Evolutionary conservation across 2,888 invertebrate species (phyloP).

Genomic region (Synergus umbraculus): DNA sequence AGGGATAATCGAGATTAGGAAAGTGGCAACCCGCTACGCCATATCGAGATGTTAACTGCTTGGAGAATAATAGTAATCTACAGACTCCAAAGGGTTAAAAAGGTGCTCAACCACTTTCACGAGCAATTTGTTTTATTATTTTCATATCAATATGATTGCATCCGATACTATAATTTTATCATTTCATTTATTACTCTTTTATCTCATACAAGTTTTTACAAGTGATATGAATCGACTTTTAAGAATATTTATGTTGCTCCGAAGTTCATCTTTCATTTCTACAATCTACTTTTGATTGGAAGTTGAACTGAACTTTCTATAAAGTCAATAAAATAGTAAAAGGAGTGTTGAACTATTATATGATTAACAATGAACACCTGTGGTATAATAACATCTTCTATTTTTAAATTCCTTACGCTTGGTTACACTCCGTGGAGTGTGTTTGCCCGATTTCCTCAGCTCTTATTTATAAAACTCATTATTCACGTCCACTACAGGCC

Average conservation of each 20-base stretch:
- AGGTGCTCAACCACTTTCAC: constrained; percentile 13
- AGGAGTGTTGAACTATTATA: not conserved
- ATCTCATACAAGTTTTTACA: not conserved
- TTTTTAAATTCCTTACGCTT: constrained; percentile 12
- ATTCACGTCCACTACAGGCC: constrained; percentile 1
- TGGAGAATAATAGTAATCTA: constrained; percentile 22
- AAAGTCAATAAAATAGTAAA: not conserved
- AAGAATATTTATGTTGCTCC: not conserved
- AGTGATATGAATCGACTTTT: too few relatives aligned
- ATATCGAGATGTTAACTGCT: constrained; percentile 31
- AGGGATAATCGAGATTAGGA: constrained; percentile 40
- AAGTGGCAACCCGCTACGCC: constrained; percentile 17
- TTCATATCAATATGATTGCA: not conserved
- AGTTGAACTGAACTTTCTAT: not conserved
- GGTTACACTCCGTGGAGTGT: not conserved
- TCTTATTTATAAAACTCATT: constrained; percentile 19
- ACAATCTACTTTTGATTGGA: not conserved
- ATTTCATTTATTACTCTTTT: constrained; percentile 1
- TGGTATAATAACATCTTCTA: constrained; percentile 1
- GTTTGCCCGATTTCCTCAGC: not conserved
- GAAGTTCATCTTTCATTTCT: not conserved
- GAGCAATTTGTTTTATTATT: constrained; percentile 12
- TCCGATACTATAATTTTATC: constrained; percentile 6
- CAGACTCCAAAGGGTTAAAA: not conserved
- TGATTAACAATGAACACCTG: constrained; percentile 17